Base-by-base conservation (phyloP, 2,888 invertebrate species). In the Eristalis intricaria region DNA sequence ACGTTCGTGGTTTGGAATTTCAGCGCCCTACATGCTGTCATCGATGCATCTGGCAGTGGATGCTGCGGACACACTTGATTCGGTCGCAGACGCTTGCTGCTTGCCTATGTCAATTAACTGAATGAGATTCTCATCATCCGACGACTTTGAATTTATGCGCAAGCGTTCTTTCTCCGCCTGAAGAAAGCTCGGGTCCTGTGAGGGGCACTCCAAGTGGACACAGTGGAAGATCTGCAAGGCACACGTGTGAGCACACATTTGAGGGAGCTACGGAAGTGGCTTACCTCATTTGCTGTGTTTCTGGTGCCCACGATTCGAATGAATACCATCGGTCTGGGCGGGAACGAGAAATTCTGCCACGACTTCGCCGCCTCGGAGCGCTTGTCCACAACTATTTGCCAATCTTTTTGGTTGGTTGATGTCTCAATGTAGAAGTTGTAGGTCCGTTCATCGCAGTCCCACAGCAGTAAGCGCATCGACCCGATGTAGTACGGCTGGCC, bases 351-450 rank as follows among this genome's bases (percentile, higher is more conserved):
- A 79, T 96, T 96, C 93, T 99, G 99, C 99, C 99, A 99, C 0
- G 99, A 99, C 90, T 97, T 95, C 85, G 98, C 98, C 22, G 95
- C 94, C 90, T 98, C 97, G 82, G 96, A 94, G 0, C 97, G 97
- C 90, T 97, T 96, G 92, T 99, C 99, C 58, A 96, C 96, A 15
- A 99, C 96, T 91, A 96, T 95, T 92, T 97, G 96, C 98, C 99
- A 99, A 91, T 97, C 97, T 94, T 96, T 96, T 91, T 96, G 96
- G 94, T 99, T 98, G 89, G 97, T 95, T 13, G 98, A 98, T 15
- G 98, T 97, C 94, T 99, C 99, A 74, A 99, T 96, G 93, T 98
- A 98, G 93, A 98, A 99, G 69, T 98, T 97, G 94, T 99, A 99
- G 89, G 97, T 97, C 70, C 99, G 95, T 92, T 96, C 97, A 94